phyloP scores from a whole-genome alignment of 2,888 invertebrate species.

The Anorthoa munda region DNA sequence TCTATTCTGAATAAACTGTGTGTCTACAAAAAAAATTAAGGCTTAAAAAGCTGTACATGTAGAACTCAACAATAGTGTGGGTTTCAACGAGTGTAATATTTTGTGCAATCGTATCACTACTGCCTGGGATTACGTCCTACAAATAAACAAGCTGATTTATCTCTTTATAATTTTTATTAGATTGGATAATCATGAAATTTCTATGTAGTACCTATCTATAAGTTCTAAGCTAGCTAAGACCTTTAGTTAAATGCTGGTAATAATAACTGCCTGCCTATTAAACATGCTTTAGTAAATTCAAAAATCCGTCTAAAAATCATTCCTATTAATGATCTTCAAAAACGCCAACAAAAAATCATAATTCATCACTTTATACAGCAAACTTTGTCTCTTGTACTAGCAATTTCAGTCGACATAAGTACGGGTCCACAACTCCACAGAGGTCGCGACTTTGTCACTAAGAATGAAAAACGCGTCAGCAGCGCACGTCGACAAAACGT shows the following conservation, averaged over 20 bases:
- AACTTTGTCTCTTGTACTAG: constrained; percentile 16
- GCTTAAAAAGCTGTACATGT: too few species aligned
- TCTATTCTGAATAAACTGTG: background rate
- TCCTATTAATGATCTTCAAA: too few species aligned
- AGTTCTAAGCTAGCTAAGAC: too few species aligned
- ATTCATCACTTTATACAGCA: background rate
- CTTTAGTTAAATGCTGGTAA: too few species aligned
- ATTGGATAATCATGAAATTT: too few species aligned
- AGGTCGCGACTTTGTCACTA: constrained; percentile 70
- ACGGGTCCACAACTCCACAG: constrained; percentile 48
- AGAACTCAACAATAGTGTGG: background rate
- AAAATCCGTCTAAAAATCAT: background rate
- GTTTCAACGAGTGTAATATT: too few species aligned
- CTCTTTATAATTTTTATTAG: too few species aligned
- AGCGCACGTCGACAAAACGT: constrained; percentile 73
- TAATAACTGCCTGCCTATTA: too few species aligned
- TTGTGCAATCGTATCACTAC: background rate
- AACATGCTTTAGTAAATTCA: background rate
- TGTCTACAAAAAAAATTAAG: too few species aligned
- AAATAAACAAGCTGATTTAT: too few species aligned
- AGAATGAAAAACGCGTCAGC: constrained; percentile 73
- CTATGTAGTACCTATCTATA: too few species aligned
- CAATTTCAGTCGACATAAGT: constrained; percentile 41
- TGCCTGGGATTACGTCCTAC: background rate
- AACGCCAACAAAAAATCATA: background rate